Evolutionary conservation across 2,113 vertebrate genomes (phyloP), one percentile per base, ranked within the genome.

Genomic region (Hypocryptadius cinnamomeus): DNA sequence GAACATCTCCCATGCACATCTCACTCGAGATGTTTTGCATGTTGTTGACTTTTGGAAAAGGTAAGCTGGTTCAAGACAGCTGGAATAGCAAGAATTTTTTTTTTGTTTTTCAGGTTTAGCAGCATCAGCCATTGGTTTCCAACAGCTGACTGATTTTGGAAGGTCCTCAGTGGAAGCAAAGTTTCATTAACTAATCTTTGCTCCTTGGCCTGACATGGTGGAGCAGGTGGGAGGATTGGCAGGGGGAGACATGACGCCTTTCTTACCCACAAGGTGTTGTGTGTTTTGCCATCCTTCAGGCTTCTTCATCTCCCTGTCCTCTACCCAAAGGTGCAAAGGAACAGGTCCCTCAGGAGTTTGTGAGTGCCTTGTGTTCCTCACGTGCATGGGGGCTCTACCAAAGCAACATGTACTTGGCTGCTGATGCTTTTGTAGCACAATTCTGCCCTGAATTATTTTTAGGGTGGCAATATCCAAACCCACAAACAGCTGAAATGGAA

Each of bases 201-300:
- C 28, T 79, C 10, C 31, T 40, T 63, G 60, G 37, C 21, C 28
- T 81, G 42, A 9, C 10, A 2, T 28, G n/a, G 25, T 76, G 27
- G 42, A 69, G 28, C n/a, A 30, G 7, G 8, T 33, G 42, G 73
- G 53, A 69, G 53, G n/a, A 23, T 15, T 85, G 53, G 19, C 11
- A 3, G 3, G 11, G 39, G 19, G 12, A 70, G n/a, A 21, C 31
- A 8, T 0, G 0, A 8, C 30, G 39, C 16, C 30, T 40, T 72
- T 33, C 61, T 64, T 56, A 48, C 16, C n/a, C 12, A 8, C n/a
- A 33, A 6, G 4, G 8, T 56, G 9, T 24, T 81, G 22, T 13
- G 27, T 65, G 27, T 76, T 82, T 45, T 53, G 54, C 35, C 3
- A 19, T 68, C 37, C 28, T 77, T 28, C 40, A 18, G 20, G 7